Conservation (phyloP, 2,888 invertebrate genomes). For the Galerucella pusilla region DNA sequence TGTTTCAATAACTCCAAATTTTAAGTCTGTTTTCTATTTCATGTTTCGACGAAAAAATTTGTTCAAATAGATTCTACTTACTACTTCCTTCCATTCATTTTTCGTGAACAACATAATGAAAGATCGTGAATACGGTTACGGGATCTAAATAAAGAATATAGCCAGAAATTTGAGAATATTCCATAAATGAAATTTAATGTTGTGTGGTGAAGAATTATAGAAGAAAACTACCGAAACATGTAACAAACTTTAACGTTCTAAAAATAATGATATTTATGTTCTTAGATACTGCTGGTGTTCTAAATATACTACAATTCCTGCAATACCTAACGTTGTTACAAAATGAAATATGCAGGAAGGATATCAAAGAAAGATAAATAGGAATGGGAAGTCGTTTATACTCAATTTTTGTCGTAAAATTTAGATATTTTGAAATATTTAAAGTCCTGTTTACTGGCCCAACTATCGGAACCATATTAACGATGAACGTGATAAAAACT, state of each 20-base stretch:
- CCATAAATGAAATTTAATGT: neutral
- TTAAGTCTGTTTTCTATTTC: too few species aligned
- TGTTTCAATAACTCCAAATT: too few species aligned
- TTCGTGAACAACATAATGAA: too few species aligned
- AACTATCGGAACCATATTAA: too few species aligned
- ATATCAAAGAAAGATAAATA: neutral
- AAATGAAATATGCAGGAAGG: neutral
- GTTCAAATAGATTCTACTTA: too few species aligned
- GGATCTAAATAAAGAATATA: neutral
- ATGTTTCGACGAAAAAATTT: too few species aligned
- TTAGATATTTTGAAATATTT: neutral
- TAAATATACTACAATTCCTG: slow-evolving; percentile 5
- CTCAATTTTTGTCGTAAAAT: neutral
- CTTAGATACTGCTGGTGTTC: neutral
- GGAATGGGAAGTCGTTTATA: neutral
- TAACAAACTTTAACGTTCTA: neutral
- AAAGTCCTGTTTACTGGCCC: too few species aligned
- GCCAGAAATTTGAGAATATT: neutral
- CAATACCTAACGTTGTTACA: neutral
- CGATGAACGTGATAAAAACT: too few species aligned
- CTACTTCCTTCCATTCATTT: too few species aligned
- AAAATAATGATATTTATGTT: slow-evolving; percentile 15
- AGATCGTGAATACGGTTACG: too few species aligned
- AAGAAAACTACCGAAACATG: neutral
- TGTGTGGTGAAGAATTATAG: neutral